Evolutionary conservation across 2,113 vertebrate species (phyloP).

Genomic region (Geothlypis trichas): DNA sequence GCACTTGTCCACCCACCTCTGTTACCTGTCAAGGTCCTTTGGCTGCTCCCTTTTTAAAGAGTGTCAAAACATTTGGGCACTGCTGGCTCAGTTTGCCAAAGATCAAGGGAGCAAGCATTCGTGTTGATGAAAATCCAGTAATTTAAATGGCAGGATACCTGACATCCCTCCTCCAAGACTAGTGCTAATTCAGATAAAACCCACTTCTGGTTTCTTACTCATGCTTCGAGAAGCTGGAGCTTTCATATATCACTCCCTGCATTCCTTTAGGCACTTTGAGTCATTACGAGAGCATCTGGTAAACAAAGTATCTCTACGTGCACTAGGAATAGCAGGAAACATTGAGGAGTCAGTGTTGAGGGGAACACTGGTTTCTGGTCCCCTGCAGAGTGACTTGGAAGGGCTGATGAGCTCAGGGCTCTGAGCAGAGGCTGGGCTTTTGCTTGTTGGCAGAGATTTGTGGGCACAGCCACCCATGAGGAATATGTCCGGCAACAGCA

Average conservation of each 20-base stretch:
- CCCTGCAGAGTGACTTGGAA: background rate
- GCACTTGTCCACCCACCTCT: background rate
- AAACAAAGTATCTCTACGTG: fast-evolving
- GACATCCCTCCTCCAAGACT: background rate
- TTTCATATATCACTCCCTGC: background rate
- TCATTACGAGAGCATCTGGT: background rate
- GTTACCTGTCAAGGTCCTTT: background rate
- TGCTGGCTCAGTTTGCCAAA: too few species aligned
- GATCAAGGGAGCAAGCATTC: background rate
- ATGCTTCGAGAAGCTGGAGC: too few species aligned
- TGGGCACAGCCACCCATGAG: too few species aligned
- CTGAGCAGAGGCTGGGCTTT: background rate
- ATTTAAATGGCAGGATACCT: background rate
- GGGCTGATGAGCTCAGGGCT: background rate
- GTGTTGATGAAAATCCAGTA: background rate
- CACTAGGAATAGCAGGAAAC: too few species aligned
- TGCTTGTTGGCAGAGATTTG: background rate
- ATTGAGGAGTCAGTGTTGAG: too few species aligned
- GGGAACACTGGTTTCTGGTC: background rate
- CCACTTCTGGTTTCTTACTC: background rate
- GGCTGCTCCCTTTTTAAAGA: background rate
- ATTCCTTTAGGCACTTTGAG: background rate
- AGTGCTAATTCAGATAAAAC: background rate
- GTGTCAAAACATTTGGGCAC: too few species aligned
- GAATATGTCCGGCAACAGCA: too few species aligned